Percentiles rank a stretch among this genome's conserved stretches.
These are phyloP conservation scores for Athalia rosae DNA, from an alignment of 2,888 invertebrate genomes.

Conservation along the genomic window DNA sequence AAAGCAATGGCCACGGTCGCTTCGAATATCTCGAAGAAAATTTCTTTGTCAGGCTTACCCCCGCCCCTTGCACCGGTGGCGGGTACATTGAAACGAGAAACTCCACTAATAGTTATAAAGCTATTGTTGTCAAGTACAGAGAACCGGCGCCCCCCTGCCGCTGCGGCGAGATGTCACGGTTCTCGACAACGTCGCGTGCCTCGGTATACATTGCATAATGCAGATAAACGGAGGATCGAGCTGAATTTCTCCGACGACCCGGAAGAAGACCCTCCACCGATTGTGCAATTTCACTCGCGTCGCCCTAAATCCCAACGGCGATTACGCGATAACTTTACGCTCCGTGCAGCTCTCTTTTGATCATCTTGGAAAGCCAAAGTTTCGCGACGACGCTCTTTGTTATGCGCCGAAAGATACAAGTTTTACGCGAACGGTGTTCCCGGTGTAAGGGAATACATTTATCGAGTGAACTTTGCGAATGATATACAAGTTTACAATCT, in stretches of 20 bases:
- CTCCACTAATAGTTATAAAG: slow-evolving; percentile 11
- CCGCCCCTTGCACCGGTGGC: too few relatives aligned
- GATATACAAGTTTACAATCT: slow-evolving; percentile 3
- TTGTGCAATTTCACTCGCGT: not conserved
- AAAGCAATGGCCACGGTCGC: not conserved
- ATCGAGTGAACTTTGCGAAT: slow-evolving; percentile 13
- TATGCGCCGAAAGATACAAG: too few relatives aligned
- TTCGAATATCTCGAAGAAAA: not conserved
- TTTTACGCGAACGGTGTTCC: not conserved
- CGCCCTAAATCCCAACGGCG: not conserved
- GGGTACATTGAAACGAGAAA: not conserved
- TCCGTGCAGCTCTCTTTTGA: not conserved
- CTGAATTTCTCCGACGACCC: slow-evolving; percentile 35
- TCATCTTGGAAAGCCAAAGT: not conserved
- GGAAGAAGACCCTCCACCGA: slow-evolving; percentile 3
- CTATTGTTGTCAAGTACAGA: slow-evolving; percentile 37
- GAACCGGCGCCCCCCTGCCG: slow-evolving; percentile 25
- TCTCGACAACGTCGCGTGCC: slow-evolving; percentile 36
- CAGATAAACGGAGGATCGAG: slow-evolving; percentile 37
- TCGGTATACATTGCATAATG: slow-evolving; percentile 39
- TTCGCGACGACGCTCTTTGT: too few relatives aligned
- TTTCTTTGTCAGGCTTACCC: slow-evolving; percentile 20
- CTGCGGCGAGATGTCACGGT: slow-evolving; percentile 5
- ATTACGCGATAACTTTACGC: too few relatives aligned
- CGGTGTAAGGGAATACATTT: not conserved